Evolutionary conservation across 2,113 vertebrate species (phyloP), one percentile per base, ranked within the genome.

Genomic region (Cariama cristata): DNA sequence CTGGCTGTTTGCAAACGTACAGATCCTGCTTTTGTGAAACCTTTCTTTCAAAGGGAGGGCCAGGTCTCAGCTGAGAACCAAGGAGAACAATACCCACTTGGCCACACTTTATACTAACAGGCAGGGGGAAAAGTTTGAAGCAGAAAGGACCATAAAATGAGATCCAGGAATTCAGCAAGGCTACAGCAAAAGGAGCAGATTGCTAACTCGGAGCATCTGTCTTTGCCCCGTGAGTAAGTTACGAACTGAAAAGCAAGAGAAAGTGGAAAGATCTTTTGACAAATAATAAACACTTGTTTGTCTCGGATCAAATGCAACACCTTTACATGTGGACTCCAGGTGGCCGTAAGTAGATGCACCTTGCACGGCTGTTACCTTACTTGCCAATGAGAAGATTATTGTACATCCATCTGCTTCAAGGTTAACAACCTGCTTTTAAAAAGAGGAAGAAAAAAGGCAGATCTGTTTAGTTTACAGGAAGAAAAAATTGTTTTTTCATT

Each of bases 271-370:
- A 94, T 94, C 95, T 77, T 94, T 96, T 97, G 92, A 91, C 95
- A 96, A 95, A 93, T 94, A 97, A 96, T 97, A 97, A 97, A 97
- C 87, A 97, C 92, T 97, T 97, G 95, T 97, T 98, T 98, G 96
- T 97, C 90, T 93, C 56, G 66, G 94, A 89, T 97, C 97, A 97
- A 96, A 96, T 93, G 94, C 97, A 97, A 93, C 98, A 98, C 98
- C 98, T 98, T 96, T 83, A 82, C 98, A 98, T 97, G 91, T 98
- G 98, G 96, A 21, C 44, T 63, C 72, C 98, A 98, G 95, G 97
- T 98, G 98, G 90, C 40, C 53, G 0, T 79, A 77, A 95, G 90
- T 35, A 53, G 52, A 66, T 95, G 96, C 91, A 93, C 96, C 93
- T 92, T 97, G 94, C 81, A 9, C 38, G 90, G 85, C 82, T 87